These are phyloP conservation scores for Bombus consobrinus DNA, from an alignment of 1,140 invertebrate genomes.

Conservation along the genomic window DNA sequence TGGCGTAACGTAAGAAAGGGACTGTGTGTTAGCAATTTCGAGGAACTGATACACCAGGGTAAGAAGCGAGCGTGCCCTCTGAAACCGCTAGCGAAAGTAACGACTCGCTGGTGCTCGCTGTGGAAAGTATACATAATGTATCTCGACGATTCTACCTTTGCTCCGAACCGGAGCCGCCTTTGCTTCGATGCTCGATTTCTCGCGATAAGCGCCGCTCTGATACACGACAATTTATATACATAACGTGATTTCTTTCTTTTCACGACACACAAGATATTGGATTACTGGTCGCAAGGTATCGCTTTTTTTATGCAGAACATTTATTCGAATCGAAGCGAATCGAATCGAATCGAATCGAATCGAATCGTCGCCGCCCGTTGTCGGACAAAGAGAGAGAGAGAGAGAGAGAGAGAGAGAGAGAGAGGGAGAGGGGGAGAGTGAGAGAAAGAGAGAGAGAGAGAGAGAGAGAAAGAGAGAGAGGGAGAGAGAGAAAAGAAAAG, in stretches of 20 bases:
- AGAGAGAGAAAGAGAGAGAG: not conserved
- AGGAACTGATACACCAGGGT: constrained; percentile 95
- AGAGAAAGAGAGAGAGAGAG: not conserved
- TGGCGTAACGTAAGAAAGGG: constrained; percentile 96
- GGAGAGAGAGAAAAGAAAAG: not conserved
- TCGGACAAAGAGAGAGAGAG: not conserved
- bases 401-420: not conserved
- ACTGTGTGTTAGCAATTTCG: constrained; percentile 94
- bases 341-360: not conserved
- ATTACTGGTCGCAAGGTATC: constrained; percentile 27
- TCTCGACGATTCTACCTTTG: constrained; percentile 6
- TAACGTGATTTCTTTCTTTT: constrained; percentile 27
- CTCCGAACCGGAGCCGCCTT: not conserved
- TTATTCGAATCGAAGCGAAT: not conserved
- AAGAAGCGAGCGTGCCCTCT: constrained; percentile 54
- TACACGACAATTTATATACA: constrained; percentile 5
- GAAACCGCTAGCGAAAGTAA: constrained; percentile 4
- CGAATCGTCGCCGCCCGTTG: not conserved
- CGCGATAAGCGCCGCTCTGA: not conserved
- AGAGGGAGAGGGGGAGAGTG: not conserved
- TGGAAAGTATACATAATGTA: constrained; percentile 10
- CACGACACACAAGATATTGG: constrained; percentile 28
- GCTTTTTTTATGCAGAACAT: constrained; percentile 15
- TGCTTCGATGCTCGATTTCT: constrained; percentile 15
- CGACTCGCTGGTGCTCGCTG: constrained; percentile 13